Evolutionary conservation across 2,888 invertebrate species (phyloP), one percentile per base, ranked within the genome.

Genomic region (Caenorhabditis wallacei): DNA sequence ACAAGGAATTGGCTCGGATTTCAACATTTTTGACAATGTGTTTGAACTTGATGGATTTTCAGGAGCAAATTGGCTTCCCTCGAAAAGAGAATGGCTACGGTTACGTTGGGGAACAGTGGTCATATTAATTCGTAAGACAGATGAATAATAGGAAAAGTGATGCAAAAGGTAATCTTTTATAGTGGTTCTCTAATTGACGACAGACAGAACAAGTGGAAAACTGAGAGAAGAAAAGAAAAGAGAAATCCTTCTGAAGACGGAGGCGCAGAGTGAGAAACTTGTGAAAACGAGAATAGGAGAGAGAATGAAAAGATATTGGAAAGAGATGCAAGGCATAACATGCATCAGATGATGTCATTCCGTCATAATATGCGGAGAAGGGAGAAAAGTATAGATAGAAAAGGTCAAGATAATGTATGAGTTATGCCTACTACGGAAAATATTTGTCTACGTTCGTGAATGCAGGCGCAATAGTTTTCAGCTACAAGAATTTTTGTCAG

Each of bases 1-100:
- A 53, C 88, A 88, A 7, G 88, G 87, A 56, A 88, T 82, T 51
- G 84, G 85, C 61, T 87, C 87, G 26, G 79, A 71, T 68, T 78
- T 80, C 37, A 87, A 35, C 87, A 87, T 87, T 82, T 74, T 80
- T 43, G 63, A 56, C 22, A 63, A 66, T 53, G 59, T 51, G 24
- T 51, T 53, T 54, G 74, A 26, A 2, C 54, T 24, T 5, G 69
- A 37, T 3, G 63, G 40, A 24, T 53, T 22, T 18, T 66, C 46
- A 11, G 84, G 84, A 37, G 78, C 72, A 22, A 64, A 64, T 35
- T 26, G 79, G n/a, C 70, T 71, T 54, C 78, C 84, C 48, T 70
- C 80, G 61, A 72, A 83, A 26, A 85, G 75, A n/a, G 81, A 81
- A 22, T 66, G 56, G 35, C 84, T 84, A 57, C 84, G 84, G 40